These are phyloP conservation scores for Falco columbarius DNA, from an alignment of 2,797 vertebrate genomes.

Conservation along the genomic window DNA sequence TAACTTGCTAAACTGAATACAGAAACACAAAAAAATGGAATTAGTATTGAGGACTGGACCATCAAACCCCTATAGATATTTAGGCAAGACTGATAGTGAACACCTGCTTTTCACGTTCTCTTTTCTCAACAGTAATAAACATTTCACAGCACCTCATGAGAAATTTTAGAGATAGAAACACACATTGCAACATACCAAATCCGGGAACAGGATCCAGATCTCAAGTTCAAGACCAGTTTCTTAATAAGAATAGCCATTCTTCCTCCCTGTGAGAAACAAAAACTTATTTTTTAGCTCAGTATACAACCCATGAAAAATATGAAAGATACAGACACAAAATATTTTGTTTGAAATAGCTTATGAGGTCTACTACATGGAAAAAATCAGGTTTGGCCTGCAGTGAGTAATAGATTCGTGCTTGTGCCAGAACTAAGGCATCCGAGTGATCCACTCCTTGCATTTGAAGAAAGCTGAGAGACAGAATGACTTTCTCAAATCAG, in stretches of 20 bases:
- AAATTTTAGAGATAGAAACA: neutral
- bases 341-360: neutral
- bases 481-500: neutral
- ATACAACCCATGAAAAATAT: neutral
- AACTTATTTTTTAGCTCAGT: neutral
- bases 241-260: neutral
- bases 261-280: neutral
- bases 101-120: neutral
- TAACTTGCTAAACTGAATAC: neutral
- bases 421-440: neutral
- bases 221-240: neutral
- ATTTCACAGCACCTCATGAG: neutral
- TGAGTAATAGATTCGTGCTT: neutral
- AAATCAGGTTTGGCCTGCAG: neutral
- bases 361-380: neutral
- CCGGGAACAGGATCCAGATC: neutral
- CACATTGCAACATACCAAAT: neutral
- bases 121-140: neutral
- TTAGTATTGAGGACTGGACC: neutral
- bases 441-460: neutral
- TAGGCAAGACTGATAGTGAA: neutral
- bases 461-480: neutral
- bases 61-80: neutral
- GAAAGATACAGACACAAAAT: neutral
- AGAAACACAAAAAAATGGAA: neutral